Conservation (phyloP, 2,113 vertebrate species). For the Sphyrna mokarran region DNA sequence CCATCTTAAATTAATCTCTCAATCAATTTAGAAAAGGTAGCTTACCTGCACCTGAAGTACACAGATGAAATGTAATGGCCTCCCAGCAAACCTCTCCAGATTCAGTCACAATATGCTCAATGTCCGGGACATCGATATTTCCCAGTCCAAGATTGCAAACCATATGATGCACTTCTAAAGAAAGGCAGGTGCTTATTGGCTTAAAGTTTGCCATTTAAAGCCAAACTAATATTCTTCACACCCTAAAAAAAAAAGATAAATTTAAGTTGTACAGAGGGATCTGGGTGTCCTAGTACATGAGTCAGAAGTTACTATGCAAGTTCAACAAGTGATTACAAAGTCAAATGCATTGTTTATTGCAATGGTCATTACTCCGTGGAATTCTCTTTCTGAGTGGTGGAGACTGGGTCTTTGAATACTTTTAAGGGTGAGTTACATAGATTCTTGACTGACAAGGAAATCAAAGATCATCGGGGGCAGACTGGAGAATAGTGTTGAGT, state of each 20-base stretch:
- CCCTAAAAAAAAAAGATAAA: not conserved
- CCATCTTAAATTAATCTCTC: not conserved
- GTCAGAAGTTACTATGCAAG: too few relatives aligned
- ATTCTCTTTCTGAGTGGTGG: too few relatives aligned
- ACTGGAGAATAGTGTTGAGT: too few relatives aligned
- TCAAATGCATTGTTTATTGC: too few relatives aligned
- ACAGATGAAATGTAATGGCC: slow-evolving; percentile 47
- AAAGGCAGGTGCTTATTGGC: slow-evolving; percentile 54
- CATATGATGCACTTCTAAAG: slow-evolving; percentile 52
- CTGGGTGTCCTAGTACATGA: not conserved
- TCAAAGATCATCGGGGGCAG: too few relatives aligned
- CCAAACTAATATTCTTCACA: not conserved
- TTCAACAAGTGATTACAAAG: too few relatives aligned
- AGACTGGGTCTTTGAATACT: too few relatives aligned
- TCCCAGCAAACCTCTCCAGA: slow-evolving; percentile 52
- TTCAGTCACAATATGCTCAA: slow-evolving; percentile 48
- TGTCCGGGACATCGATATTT: slow-evolving; percentile 41
- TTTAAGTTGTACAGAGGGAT: not conserved
- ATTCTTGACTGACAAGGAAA: too few relatives aligned
- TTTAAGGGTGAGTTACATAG: too few relatives aligned
- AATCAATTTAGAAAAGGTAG: slow-evolving; percentile 39
- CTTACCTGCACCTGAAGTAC: slow-evolving; percentile 52
- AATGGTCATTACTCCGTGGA: too few relatives aligned
- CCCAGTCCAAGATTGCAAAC: slow-evolving; percentile 63
- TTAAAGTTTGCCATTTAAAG: slow-evolving; percentile 47